phyloP scores from a whole-genome alignment of 2,797 vertebrate species.

The Leontopithecus rosalia region DNA sequence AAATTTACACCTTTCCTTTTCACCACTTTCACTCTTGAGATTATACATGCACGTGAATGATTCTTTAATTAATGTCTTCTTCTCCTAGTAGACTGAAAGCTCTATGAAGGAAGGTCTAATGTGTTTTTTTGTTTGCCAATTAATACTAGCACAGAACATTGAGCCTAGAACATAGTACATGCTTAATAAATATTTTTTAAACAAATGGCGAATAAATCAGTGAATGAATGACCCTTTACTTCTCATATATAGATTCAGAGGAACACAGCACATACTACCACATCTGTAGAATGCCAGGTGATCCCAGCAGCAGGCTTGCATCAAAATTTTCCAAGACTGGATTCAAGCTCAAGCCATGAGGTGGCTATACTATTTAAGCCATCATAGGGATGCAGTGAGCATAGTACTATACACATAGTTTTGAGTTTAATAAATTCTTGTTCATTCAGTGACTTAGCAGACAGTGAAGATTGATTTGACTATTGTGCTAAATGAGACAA shows the following conservation, averaged over 20 bases:
- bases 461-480: not conserved
- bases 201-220: not conserved
- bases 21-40: not conserved
- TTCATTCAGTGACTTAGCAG: not conserved
- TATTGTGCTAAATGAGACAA: not conserved
- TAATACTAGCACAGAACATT: not conserved
- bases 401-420: not conserved
- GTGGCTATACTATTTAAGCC: not conserved
- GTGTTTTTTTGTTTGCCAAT: not conserved
- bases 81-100: not conserved
- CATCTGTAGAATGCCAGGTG: not conserved
- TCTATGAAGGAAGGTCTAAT: not conserved
- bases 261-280: not conserved
- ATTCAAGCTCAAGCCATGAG: not conserved
- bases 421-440: not conserved
- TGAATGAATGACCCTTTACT: not conserved
- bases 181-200: not conserved
- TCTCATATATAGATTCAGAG: not conserved
- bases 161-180: not conserved
- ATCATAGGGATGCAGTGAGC: not conserved
- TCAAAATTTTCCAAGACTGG: conserved; percentile 6
- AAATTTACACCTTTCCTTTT: not conserved
- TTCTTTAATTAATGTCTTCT: not conserved
- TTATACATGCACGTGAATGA: not conserved
- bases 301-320: not conserved